These are phyloP conservation scores for Atherinosoma microstoma DNA, from an alignment of 2,797 vertebrate species.

Conservation along the genomic window DNA sequence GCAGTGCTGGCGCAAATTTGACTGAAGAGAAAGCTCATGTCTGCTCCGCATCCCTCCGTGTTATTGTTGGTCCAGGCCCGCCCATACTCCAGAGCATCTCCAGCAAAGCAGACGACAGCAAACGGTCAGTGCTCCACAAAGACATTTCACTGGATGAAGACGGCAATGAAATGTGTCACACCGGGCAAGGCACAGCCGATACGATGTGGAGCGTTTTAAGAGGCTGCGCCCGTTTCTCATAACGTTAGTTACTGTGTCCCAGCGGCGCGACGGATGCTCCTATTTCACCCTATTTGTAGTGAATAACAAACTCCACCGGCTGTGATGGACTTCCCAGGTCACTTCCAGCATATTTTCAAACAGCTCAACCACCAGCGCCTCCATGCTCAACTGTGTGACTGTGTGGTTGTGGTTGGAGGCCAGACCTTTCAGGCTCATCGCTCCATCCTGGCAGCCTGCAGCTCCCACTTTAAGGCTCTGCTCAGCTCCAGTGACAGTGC, in stretches of 20 bases:
- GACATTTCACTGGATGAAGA: slow-evolving; percentile 10
- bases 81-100: slow-evolving; percentile 63
- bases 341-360: slow-evolving; percentile 95
- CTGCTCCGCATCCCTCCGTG: slow-evolving; percentile 47
- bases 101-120: slow-evolving; percentile 1
- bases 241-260: not conserved
- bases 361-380: slow-evolving; percentile 96
- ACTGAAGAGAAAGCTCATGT: slow-evolving; percentile 6
- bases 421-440: slow-evolving; percentile 95
- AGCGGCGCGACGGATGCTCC: not conserved
- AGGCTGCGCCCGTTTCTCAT: not conserved
- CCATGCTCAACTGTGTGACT: slow-evolving; percentile 94
- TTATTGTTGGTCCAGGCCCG: slow-evolving; percentile 49
- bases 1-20: not conserved
- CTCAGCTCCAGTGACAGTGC: slow-evolving; percentile 84
- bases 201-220: not conserved
- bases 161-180: not conserved
- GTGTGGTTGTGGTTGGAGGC: slow-evolving; percentile 92
- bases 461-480: slow-evolving; percentile 95
- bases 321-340: slow-evolving; percentile 95
- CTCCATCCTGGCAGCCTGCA: slow-evolving; percentile 94
- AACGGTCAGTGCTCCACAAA: slow-evolving; percentile 1
- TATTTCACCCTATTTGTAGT: not conserved
- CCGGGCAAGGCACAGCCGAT: not conserved
- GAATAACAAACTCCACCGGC: not conserved